Evolutionary conservation across 2,888 invertebrate genomes (phyloP).

Genomic region (Stenodema calcarata): DNA sequence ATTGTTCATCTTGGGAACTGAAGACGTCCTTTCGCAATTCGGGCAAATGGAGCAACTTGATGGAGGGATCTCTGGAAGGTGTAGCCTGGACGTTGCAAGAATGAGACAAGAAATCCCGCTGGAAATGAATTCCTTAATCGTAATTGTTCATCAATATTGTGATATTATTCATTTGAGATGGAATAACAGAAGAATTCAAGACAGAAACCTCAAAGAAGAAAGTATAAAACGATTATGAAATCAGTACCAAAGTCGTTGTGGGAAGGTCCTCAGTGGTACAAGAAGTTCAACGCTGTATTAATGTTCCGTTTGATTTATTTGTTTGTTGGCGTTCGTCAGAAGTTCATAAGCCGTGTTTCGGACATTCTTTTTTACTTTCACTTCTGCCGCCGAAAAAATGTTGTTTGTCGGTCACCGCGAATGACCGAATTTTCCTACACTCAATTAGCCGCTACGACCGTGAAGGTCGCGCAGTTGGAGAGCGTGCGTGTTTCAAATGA

Average conservation of each 20-base stretch:
- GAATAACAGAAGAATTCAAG: no score
- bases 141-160: not conserved
- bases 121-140: not conserved
- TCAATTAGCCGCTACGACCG: not conserved
- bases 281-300: no score
- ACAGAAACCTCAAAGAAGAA: no score
- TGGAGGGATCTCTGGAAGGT: not conserved
- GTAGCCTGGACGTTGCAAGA: not conserved
- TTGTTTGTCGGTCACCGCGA: not conserved
- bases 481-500: not conserved
- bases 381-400: not conserved
- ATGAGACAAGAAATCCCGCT: not conserved
- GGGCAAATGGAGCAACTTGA: not conserved
- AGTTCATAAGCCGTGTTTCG: not conserved
- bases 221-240: no score
- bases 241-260: no score
- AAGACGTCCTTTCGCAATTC: slow-evolving; percentile 5
- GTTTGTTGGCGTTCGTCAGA: no score
- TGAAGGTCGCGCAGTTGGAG: not conserved
- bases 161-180: no score
- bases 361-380: not conserved
- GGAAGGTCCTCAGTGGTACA: no score
- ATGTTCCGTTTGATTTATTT: no score
- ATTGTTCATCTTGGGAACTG: slow-evolving; percentile 35
- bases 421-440: not conserved